Conservation (phyloP, 2,797 vertebrate genomes). For the Streptopelia turtur region DNA sequence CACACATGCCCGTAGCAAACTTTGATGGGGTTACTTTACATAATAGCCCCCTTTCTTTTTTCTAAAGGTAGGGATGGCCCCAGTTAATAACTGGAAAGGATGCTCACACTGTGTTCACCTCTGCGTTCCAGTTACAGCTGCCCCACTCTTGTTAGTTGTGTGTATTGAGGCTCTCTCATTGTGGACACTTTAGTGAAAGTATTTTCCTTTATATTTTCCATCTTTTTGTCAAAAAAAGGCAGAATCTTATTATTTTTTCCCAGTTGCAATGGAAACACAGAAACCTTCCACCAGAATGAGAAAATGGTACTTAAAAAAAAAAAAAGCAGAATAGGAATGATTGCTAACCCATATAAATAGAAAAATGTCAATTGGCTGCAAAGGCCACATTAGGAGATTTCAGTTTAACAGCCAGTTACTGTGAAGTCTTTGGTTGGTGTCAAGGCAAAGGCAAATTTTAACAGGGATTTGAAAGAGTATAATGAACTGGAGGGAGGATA, state of each 20-base stretch:
- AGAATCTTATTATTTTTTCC: background rate
- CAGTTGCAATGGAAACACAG: background rate
- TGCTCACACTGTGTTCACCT: background rate
- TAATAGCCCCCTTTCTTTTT: background rate
- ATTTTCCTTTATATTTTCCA: background rate
- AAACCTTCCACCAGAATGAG: background rate
- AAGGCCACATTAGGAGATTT: background rate
- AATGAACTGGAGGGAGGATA: background rate
- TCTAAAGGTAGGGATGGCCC: background rate
- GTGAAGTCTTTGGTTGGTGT: background rate
- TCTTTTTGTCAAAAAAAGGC: background rate
- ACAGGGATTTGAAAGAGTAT: background rate
- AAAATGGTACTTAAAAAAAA: background rate
- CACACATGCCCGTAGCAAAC: accelerated
- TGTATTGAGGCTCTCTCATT: no score
- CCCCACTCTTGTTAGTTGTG: background rate
- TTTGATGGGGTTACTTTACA: background rate
- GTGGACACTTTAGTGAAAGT: background rate
- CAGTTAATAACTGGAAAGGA: background rate
- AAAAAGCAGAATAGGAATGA: no score
- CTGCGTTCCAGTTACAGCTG: background rate
- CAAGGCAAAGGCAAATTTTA: background rate
- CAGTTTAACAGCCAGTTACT: background rate
- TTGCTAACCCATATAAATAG: background rate
- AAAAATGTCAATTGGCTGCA: background rate